phyloP scores from a whole-genome alignment of 1,140 invertebrate genomes.

The Delia radicum region DNA sequence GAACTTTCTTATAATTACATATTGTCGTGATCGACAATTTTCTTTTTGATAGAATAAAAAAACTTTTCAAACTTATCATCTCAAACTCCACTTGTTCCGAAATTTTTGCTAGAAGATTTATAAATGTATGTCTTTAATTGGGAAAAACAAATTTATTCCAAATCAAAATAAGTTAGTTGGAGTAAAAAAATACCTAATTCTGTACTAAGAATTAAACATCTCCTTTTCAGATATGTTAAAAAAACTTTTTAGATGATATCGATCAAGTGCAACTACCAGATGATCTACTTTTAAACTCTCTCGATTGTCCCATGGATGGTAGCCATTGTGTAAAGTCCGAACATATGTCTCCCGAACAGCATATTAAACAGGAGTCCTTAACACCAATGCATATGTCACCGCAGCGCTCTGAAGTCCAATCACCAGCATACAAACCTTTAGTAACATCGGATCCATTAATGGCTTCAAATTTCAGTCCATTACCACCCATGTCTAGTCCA shows the following conservation, averaged over 20 bases:
- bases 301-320: constrained; percentile 18
- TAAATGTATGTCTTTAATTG: too few relatives aligned
- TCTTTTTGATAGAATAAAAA: too few relatives aligned
- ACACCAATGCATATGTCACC: constrained; percentile 10
- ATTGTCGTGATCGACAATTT: too few relatives aligned
- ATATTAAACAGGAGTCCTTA: constrained; percentile 37
- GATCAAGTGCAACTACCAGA: constrained; percentile 35
- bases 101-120: too few relatives aligned
- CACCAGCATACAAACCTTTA: constrained; percentile 37
- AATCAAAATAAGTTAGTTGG: too few relatives aligned
- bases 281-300: constrained; percentile 29
- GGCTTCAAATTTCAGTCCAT: constrained; percentile 35
- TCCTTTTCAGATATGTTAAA: constrained; percentile 42
- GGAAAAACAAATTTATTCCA: too few relatives aligned
- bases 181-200: too few relatives aligned
- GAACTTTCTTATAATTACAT: too few relatives aligned
- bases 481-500: neutral
- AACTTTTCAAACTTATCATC: too few relatives aligned
- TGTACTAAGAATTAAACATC: too few relatives aligned
- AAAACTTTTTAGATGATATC: constrained; percentile 44
- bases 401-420: neutral
- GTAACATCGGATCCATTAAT: constrained; percentile 37
- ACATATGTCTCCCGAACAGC: neutral
- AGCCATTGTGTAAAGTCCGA: neutral
- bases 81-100: too few relatives aligned